Evolutionary conservation across 2,888 invertebrate species (phyloP).

Genomic region (Trissolcus japonicus): DNA sequence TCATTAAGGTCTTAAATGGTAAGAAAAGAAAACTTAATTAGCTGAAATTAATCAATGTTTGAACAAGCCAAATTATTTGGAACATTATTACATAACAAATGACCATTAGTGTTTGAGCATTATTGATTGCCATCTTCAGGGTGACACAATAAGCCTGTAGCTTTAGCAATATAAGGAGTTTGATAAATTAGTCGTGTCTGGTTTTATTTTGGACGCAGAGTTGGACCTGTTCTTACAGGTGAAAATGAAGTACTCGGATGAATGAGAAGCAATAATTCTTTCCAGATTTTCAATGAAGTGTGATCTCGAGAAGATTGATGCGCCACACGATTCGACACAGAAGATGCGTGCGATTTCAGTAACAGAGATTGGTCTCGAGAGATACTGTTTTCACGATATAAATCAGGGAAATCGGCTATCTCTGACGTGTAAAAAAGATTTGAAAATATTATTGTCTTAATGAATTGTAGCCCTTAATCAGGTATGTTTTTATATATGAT

Average conservation of each 20-base stretch:
- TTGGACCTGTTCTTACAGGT: slow-evolving; percentile 66
- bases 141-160: slow-evolving; percentile 49
- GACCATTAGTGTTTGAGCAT: slow-evolving; percentile 27
- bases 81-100: slow-evolving; percentile 38
- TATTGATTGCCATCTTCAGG: slow-evolving; percentile 49
- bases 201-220: slow-evolving; percentile 58
- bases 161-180: slow-evolving; percentile 33
- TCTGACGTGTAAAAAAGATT: not conserved
- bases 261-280: slow-evolving; percentile 73
- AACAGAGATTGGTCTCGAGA: slow-evolving; percentile 53
- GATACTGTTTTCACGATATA: slow-evolving; percentile 46
- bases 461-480: slow-evolving; percentile 36
- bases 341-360: slow-evolving; percentile 62
- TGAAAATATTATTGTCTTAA: slow-evolving; percentile 9
- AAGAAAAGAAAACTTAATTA: too few relatives aligned
- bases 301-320: slow-evolving; percentile 62
- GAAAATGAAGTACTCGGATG: slow-evolving; percentile 69
- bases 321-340: slow-evolving; percentile 64
- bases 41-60: slow-evolving; percentile 6
- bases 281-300: slow-evolving; percentile 61
- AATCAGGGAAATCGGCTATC: slow-evolving; percentile 25
- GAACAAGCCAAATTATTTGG: slow-evolving; percentile 25
- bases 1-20: too few relatives aligned
- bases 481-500: slow-evolving; percentile 21
- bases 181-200: slow-evolving; percentile 60